Evolutionary conservation across 2,797 vertebrate species (phyloP).

Genomic region (Pipistrellus kuhlii): DNA sequence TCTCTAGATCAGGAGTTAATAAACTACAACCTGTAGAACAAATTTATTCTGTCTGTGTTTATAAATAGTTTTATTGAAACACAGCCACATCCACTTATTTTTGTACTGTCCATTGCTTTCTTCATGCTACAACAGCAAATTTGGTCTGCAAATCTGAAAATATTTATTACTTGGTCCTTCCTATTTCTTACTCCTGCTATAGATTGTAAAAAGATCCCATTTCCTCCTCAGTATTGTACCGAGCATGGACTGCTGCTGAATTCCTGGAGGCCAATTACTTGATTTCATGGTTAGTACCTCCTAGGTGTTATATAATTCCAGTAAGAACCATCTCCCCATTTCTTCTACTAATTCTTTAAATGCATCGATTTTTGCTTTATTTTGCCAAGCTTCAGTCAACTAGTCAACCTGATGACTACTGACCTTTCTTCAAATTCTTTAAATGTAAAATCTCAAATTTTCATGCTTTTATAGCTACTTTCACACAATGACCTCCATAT

Average conservation of each 20-base stretch:
- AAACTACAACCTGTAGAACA: background rate
- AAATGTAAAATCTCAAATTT: background rate
- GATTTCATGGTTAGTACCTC: background rate
- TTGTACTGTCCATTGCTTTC: background rate
- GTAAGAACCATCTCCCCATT: background rate
- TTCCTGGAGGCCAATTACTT: background rate
- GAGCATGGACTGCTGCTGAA: background rate
- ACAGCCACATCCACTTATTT: background rate
- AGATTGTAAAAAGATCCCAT: background rate
- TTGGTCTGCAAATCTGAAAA: background rate
- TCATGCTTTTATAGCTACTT: background rate
- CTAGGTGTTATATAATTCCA: background rate
- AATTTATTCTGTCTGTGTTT: background rate
- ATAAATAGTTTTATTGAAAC: background rate
- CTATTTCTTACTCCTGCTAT: background rate
- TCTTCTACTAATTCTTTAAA: constrained; percentile 33
- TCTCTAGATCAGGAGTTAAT: background rate
- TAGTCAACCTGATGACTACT: background rate
- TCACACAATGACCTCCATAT: background rate
- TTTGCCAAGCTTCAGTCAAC: constrained; percentile 21
- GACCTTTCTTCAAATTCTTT: constrained; percentile 3
- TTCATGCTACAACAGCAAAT: background rate
- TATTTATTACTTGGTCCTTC: background rate
- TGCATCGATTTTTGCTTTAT: background rate
- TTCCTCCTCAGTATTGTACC: background rate